A percentile compares a stretch with the other conserved stretches of the same genome.
phyloP scores from a whole-genome alignment of 2,113 vertebrate species.

The Heterochromis multidens region DNA sequence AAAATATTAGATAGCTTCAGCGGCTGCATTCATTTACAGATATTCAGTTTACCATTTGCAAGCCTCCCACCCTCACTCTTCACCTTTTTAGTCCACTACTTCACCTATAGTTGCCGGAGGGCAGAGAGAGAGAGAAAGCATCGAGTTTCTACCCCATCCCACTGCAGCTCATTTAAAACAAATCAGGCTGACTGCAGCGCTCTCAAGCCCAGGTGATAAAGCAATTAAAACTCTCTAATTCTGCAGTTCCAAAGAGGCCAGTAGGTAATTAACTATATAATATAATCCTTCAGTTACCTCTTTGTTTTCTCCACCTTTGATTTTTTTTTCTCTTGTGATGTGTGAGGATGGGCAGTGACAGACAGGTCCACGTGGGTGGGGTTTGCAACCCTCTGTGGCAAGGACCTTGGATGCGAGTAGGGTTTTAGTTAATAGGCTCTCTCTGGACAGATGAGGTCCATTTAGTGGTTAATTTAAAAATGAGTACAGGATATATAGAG shows the following conservation, averaged over 20 bases:
- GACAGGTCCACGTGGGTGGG: constrained; percentile 70
- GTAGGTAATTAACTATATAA: constrained; percentile 98
- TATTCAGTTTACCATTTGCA: constrained; percentile 35
- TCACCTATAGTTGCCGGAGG: constrained; percentile 69
- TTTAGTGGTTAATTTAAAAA: constrained; percentile 84
- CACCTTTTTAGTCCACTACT: constrained; percentile 57
- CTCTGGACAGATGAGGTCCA: constrained; percentile 83
- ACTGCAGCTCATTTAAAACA: constrained; percentile 99
- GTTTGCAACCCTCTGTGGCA: constrained; percentile 59
- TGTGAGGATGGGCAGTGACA: constrained; percentile 67
- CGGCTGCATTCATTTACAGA: constrained; percentile 40
- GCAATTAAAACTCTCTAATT: constrained; percentile 99
- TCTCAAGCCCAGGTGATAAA: constrained; percentile 95
- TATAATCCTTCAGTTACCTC: constrained; percentile 93
- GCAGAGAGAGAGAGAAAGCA: constrained; percentile 86
- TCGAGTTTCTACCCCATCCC: constrained; percentile 85
- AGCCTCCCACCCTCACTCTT: background rate
- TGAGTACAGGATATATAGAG: constrained; percentile 64
- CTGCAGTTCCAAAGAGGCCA: constrained; percentile 86
- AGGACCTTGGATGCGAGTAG: constrained; percentile 68
- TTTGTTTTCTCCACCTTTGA: constrained; percentile 68
- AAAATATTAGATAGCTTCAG: background rate
- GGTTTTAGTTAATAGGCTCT: constrained; percentile 79
- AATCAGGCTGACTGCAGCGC: constrained; percentile 94
- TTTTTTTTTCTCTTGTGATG: constrained; percentile 71